Evolutionary conservation across 2,797 vertebrate genomes (phyloP).

Genomic region (Alexandromys oeconomus): DNA sequence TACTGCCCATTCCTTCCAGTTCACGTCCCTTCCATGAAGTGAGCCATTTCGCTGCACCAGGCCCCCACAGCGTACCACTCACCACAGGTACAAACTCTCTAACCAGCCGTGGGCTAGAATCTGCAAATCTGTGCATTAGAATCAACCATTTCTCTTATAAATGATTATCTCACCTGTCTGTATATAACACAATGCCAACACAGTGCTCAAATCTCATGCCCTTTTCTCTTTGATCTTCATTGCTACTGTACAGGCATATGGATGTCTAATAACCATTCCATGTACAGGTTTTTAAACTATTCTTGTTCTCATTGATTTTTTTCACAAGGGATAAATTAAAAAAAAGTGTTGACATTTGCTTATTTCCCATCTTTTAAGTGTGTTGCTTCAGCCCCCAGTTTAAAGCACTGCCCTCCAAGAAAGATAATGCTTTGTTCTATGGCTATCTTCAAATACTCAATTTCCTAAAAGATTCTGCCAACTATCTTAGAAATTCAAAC

Average conservation of each 20-base stretch:
- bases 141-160: not conserved
- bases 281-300: not conserved
- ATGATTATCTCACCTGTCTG: not conserved
- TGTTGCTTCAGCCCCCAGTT: not conserved
- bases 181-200: not conserved
- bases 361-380: not conserved
- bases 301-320: not conserved
- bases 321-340: not conserved
- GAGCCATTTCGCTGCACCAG: not conserved
- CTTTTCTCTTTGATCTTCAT: not conserved
- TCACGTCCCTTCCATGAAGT: not conserved
- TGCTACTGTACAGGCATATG: not conserved
- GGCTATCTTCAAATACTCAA: constrained; percentile 19
- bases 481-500: not conserved
- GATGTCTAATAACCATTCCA: not conserved
- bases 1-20: too few relatives aligned
- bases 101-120: not conserved
- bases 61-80: not conserved
- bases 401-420: not conserved
- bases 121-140: not conserved
- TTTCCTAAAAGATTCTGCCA: constrained; percentile 5
- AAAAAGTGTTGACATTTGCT: not conserved
- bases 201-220: not conserved
- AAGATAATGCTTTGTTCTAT: not conserved
- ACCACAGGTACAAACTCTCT: not conserved